A percentile compares a stretch with the other conserved stretches of the same genome.
Conservation (phyloP, 2,797 vertebrate species). For the Myotis myotis region DNA sequence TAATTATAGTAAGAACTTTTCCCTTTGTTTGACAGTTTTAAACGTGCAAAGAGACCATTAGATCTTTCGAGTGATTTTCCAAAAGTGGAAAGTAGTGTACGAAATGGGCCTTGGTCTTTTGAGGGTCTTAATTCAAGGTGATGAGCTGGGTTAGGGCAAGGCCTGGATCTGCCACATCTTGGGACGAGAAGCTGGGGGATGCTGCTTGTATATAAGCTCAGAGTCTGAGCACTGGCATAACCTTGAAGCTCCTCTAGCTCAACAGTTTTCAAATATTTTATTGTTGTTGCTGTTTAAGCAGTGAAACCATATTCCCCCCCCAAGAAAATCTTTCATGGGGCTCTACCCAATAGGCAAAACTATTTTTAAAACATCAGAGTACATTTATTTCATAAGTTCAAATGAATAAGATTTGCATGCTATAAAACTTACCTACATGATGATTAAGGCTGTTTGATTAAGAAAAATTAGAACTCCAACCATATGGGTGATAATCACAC, state of each 20-base stretch:
- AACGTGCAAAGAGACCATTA: slow-evolving; percentile 34
- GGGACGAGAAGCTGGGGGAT: background rate
- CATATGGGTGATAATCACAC: background rate
- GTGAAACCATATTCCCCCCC: background rate
- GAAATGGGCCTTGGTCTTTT: background rate
- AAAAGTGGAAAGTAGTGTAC: slow-evolving; percentile 1
- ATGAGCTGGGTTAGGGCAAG: background rate
- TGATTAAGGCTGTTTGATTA: background rate
- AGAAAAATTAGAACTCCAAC: background rate
- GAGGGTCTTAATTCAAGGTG: background rate
- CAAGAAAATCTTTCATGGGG: background rate
- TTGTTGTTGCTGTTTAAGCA: background rate
- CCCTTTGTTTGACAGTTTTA: slow-evolving; percentile 2
- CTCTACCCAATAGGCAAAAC: background rate
- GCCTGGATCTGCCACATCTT: background rate
- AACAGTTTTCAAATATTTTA: background rate
- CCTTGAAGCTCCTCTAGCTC: background rate
- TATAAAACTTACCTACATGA: background rate
- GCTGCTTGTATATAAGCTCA: background rate
- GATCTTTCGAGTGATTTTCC: slow-evolving; percentile 39
- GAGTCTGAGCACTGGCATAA: background rate
- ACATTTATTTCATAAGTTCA: background rate
- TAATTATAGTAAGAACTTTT: background rate
- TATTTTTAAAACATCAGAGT: slow-evolving; percentile 4
- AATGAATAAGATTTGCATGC: background rate